These are phyloP conservation scores for Embiotoca jacksoni DNA, from an alignment of 2,113 vertebrate genomes.

Conservation along the genomic window DNA sequence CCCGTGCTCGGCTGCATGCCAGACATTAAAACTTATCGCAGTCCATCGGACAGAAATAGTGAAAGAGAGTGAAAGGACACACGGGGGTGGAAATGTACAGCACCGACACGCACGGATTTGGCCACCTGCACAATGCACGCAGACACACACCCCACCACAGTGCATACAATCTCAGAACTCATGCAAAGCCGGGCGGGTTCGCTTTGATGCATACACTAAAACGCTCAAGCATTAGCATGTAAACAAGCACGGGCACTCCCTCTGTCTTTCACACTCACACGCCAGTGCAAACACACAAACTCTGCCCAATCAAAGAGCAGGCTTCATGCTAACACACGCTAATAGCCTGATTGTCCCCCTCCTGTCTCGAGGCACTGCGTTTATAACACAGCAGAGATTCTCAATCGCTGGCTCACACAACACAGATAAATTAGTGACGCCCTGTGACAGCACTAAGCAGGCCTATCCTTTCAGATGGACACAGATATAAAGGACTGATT, in stretches of 20 bases:
- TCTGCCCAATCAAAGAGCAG: conserved; percentile 52
- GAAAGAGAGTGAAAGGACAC: conserved; percentile 51
- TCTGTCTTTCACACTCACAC: conserved; percentile 28
- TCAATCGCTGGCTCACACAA: conserved; percentile 57
- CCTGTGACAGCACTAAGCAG: conserved; percentile 54
- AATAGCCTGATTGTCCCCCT: conserved; percentile 60
- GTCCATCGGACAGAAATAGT: conserved; percentile 52
- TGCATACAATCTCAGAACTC: conserved; percentile 18
- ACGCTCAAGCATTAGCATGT: conserved; percentile 33
- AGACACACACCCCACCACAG: conserved; percentile 10
- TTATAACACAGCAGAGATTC: conserved; percentile 56
- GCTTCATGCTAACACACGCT: conserved; percentile 55
- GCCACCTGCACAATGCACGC: conserved; percentile 19
- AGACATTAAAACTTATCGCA: conserved; percentile 55
- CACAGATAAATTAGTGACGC: conserved; percentile 66
- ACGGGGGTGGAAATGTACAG: conserved; percentile 13
- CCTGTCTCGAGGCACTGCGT: conserved; percentile 59
- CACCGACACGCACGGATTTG: conserved; percentile 36
- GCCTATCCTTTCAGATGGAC: conserved; percentile 53
- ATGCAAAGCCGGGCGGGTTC: conserved; percentile 42
- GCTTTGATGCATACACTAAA: conserved; percentile 9
- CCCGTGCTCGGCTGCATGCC: conserved; percentile 54
- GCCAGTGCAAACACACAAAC: conserved; percentile 52
- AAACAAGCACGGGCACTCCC: conserved; percentile 28
- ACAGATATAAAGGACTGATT: conserved; percentile 52